Evolutionary conservation across 2,113 vertebrate species (phyloP), one percentile per base, ranked within the genome.

Genomic region (Stercorarius parasiticus): DNA sequence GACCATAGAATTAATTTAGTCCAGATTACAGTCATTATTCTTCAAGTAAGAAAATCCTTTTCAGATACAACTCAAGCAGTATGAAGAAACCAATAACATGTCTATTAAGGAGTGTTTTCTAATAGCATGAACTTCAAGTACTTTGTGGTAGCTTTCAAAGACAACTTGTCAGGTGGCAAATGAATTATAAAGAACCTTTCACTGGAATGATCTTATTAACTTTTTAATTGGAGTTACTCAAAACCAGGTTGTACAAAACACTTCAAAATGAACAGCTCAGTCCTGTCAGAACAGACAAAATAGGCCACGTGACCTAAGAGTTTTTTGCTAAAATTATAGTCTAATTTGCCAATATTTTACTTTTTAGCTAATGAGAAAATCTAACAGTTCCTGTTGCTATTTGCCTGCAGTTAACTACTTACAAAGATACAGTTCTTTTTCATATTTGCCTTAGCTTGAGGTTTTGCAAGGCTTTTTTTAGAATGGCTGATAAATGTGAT

Each of bases 311-410:
- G 64, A 86, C 38, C 71, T 34, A 53, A 58, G 74, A 73, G 40
- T 4, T 72, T 77, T 95, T 91, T 69, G 34, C 71, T 96, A 50
- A 81, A 90, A 82, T 88, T 88, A 50, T 40, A 52, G 38, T 52
- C n/a, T 88, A 78, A 86, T 93, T 97, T 95, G 64, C 45, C 64
- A 81, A 64, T 94, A 90, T 86, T 96, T 93, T 23, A 25, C 64
- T 74, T 94, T 83, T 83, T 50, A 86, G 29, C 82, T 96, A 81
- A 90, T 92, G 50, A 92, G 64, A 88, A 96, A 90, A 88, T 86
- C 42, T 65, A 86, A 16, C 43, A 40, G 55, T 86, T 95, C 64
- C 64, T 81, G 27, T 74, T 84, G 64, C 40, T 38, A 62, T 86
- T 93, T 93, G 30, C 58, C 67, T 77, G 59, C 29, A 81, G 72